These are phyloP conservation scores for Zaprionus davidi DNA, from an alignment of 1,140 invertebrate species.

Conservation along the genomic window DNA sequence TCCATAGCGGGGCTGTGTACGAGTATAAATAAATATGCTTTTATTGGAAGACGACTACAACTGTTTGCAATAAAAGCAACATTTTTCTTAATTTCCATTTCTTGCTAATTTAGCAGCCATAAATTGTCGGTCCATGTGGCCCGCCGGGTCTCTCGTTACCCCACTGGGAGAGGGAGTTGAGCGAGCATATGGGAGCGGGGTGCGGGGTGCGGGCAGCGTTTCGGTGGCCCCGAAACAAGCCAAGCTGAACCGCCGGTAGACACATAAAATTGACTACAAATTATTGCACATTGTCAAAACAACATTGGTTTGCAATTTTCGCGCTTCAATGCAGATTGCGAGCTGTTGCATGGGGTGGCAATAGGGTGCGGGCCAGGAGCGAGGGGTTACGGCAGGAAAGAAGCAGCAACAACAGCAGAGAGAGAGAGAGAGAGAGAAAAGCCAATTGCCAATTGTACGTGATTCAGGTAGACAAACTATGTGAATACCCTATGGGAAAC, in stretches of 20 bases:
- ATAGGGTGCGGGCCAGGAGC: neutral
- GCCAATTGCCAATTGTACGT: constrained; percentile 24
- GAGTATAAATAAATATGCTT: constrained; percentile 80
- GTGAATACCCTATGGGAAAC: constrained; percentile 19
- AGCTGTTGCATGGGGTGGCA: constrained; percentile 36
- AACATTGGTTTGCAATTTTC: constrained; percentile 82
- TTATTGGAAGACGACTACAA: constrained; percentile 81
- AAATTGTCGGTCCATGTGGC: constrained; percentile 68
- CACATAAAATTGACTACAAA: constrained; percentile 82
- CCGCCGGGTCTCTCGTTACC: constrained; percentile 46
- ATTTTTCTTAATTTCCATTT: constrained; percentile 83
- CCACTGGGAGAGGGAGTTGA: constrained; percentile 6
- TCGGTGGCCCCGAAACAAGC: constrained; percentile 54
- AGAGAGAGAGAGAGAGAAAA: neutral
- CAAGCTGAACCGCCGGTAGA: constrained; percentile 72
- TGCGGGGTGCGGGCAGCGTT: neutral
- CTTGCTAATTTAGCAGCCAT: constrained; percentile 81
- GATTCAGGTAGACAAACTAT: constrained; percentile 22
- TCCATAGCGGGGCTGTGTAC: constrained; percentile 44
- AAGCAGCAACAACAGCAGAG: constrained; percentile 2
- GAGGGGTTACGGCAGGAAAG: neutral
- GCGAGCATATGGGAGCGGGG: constrained; percentile 9
- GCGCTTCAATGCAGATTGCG: constrained; percentile 77
- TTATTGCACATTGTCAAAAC: constrained; percentile 82
- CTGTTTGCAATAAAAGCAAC: constrained; percentile 82